Evolutionary conservation across 2,113 vertebrate species (phyloP).

Genomic region (Crotalus helleri): DNA sequence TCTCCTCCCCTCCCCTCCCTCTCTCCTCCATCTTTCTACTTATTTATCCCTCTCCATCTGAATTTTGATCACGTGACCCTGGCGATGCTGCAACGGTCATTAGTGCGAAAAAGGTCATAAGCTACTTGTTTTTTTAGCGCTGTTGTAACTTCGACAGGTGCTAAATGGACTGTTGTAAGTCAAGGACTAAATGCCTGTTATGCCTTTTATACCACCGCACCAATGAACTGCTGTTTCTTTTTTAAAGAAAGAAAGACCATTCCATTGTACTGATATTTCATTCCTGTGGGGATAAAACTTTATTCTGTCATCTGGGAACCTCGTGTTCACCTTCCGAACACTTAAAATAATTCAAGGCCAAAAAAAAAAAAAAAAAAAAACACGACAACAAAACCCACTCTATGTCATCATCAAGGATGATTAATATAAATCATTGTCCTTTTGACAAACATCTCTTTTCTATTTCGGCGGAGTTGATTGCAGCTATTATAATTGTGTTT

Average conservation of each 20-base stretch:
- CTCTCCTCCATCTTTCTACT: too few species aligned
- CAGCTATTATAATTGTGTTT: background rate
- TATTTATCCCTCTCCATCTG: too few species aligned
- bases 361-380: background rate
- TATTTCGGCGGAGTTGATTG: constrained; percentile 13
- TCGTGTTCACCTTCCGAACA: constrained; percentile 3
- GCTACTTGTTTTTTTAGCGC: too few species aligned
- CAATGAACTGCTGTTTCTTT: background rate
- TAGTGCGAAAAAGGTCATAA: too few species aligned
- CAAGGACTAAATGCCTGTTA: too few species aligned
- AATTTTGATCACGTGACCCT: too few species aligned
- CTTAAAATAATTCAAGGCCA: constrained; percentile 4
- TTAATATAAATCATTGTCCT: constrained; percentile 4
- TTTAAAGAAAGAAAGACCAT: background rate
- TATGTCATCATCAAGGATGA: background rate
- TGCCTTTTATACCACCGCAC: background rate
- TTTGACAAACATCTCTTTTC: background rate
- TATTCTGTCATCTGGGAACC: background rate
- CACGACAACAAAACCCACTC: too few species aligned
- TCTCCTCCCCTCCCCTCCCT: too few species aligned
- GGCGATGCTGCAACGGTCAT: too few species aligned
- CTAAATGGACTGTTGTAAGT: too few species aligned
- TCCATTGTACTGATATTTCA: background rate
- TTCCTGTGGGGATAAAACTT: background rate
- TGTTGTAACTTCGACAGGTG: too few species aligned